Evolutionary conservation across 2,113 vertebrate genomes (phyloP), one percentile per base, ranked within the genome.

Genomic region (Rhea pennata): DNA sequence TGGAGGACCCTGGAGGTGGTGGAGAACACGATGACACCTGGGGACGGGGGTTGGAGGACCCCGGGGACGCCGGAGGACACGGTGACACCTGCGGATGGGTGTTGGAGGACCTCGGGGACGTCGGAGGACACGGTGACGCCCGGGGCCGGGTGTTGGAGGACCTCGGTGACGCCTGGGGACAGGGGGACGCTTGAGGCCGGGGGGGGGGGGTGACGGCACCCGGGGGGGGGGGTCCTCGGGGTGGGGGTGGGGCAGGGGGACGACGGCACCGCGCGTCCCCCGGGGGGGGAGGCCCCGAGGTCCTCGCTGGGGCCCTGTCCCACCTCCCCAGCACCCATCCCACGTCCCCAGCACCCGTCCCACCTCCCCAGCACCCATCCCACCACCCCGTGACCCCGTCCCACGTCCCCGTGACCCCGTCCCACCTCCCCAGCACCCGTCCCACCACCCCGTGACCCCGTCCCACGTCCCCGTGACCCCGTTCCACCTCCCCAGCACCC

Each of bases 271-370:
- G 10, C 9, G n/a, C 58, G 46, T 50, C n/a, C 71, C 44, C 46
- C n/a, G 20, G 1, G 17, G 24, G 36, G 10, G n/a, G n/a, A n/a
- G n/a, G n/a, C 39, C 29, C 75, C 75, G 24, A 11, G 21, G 22
- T n/a, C 54, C 27, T 22, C 73, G 36, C n/a, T n/a, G n/a, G n/a
- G n/a, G n/a, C n/a, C n/a, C n/a, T n/a, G n/a, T n/a, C n/a, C n/a
- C n/a, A n/a, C n/a, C n/a, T n/a, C n/a, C n/a, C n/a, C n/a, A n/a
- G n/a, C n/a, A n/a, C n/a, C n/a, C n/a, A n/a, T n/a, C n/a, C n/a
- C n/a, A 42, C 15, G 23, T n/a, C 70, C 19, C n/a, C 48, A n/a
- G 19, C 2, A 5, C 36, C 23, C 48, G 3, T 2, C 3, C 2
- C 42, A 31, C n/a, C n/a, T n/a, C n/a, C n/a, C n/a, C n/a, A n/a